These are phyloP conservation scores for Tenrec ecaudatus DNA, from an alignment of 2,113 vertebrate species.

Conservation along the genomic window DNA sequence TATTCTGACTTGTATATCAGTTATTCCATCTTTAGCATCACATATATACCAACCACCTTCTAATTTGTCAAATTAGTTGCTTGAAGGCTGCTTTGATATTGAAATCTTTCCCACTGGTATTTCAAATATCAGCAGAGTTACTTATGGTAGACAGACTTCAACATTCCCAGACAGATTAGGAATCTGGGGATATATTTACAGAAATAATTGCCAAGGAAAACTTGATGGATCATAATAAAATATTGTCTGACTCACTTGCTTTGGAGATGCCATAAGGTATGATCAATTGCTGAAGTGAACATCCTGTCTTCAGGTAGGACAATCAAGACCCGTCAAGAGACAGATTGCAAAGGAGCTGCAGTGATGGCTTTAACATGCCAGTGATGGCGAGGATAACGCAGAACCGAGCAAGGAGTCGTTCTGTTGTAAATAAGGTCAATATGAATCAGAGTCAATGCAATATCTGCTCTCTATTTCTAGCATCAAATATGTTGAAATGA, in stretches of 20 bases:
- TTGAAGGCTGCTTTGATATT: not conserved
- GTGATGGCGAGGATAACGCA: not conserved
- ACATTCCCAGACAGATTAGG: not conserved
- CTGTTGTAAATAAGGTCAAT: too few relatives aligned
- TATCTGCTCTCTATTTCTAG: not conserved
- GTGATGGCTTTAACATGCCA: not conserved
- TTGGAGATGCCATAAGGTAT: not conserved
- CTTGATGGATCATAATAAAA: not conserved
- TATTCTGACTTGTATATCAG: not conserved
- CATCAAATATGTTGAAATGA: constrained; percentile 25
- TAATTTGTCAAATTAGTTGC: not conserved
- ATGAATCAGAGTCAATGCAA: not conserved
- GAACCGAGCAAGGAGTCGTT: not conserved
- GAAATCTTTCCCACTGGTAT: not conserved
- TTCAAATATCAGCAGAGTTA: not conserved
- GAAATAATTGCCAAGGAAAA: not conserved
- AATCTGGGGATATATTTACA: not conserved
- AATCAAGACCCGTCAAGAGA: not conserved
- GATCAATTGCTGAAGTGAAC: not conserved
- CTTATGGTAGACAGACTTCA: not conserved
- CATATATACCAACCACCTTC: not conserved
- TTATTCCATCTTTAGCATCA: not conserved
- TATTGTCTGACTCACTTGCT: not conserved
- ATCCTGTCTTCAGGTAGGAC: not conserved
- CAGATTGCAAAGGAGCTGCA: not conserved